Base-by-base conservation (phyloP, 2,113 vertebrate species). In the Dromas ardeola region DNA sequence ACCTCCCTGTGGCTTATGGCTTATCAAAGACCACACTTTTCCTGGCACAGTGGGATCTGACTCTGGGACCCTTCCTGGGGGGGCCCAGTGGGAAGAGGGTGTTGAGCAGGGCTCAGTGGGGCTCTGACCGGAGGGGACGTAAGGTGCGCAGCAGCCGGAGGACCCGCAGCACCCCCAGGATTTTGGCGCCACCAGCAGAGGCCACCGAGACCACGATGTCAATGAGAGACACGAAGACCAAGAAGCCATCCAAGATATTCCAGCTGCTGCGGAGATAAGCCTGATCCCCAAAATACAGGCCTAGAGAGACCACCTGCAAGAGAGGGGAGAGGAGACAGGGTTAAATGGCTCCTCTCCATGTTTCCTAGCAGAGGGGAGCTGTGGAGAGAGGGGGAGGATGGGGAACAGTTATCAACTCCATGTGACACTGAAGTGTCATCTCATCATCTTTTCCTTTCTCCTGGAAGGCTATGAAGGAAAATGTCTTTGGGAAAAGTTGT, bases 171-270 rank as follows among this genome's bases (percentile, higher is more conserved):
- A 99, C 99, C 0, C 99, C 99, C 59, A 99, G 97, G 97, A 99
- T 99, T 98, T 99, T 99, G 79, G 99, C 99, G 16, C 99, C 99
- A 0, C 99, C 99, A 2, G 99, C 98, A 14, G 98, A 99, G n/a
- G 98, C 99, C 98, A 99, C 98, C 0, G 99, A 99, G 76, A 99
- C 99, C 32, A 99, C 99, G 4, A 99, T 99, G 97, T 99, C 99
- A 70, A 99, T 98, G 93, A 99, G 98, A n/a, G 99, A 99, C 76
- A 99, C 99, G 2, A 99, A 99, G 93, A 99, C 99, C 72, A 99
- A 98, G 97, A 99, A 99, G 79, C 99, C 99, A 47, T 99, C 99
- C 95, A 99, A 98, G 83, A 99, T 97, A 25, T 99, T 99, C 99
- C 99, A 99, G 86, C 99, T 99, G 97, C 99, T 99, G 61, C 99